These are phyloP conservation scores for Chiroxiphia lanceolata DNA, from an alignment of 2,797 vertebrate genomes.

Conservation along the genomic window DNA sequence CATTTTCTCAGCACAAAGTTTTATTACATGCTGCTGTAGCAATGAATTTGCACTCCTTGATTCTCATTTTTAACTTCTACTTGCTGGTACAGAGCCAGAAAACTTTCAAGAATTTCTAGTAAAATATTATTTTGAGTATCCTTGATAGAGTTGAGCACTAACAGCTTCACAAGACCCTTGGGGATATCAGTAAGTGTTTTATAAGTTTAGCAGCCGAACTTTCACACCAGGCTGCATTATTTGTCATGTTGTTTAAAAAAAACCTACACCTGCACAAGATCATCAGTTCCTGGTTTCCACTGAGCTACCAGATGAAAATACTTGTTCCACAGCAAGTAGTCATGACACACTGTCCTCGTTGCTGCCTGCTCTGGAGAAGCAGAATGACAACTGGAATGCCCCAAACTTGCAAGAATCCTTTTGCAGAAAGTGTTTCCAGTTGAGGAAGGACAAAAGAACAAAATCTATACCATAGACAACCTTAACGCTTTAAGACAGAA, in stretches of 20 bases:
- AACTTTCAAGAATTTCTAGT: neutral
- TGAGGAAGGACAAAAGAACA: neutral
- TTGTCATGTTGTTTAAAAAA: neutral
- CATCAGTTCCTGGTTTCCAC: neutral
- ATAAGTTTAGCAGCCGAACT: neutral
- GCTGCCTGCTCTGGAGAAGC: neutral
- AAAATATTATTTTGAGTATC: neutral
- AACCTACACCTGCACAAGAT: neutral
- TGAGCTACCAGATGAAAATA: constrained; percentile 31
- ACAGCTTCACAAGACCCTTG: neutral
- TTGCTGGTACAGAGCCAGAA: neutral
- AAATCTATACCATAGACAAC: neutral
- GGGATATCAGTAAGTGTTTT: constrained; percentile 11
- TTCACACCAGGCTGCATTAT: constrained; percentile 17
- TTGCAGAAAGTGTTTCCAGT: neutral
- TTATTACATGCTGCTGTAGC: neutral
- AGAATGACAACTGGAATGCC: neutral
- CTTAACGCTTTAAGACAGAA: neutral
- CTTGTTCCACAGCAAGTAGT: constrained; percentile 13
- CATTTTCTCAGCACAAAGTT: neutral
- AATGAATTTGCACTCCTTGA: neutral
- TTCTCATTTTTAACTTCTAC: neutral
- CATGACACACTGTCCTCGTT: neutral
- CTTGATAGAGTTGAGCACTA: neutral
- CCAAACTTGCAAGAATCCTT: neutral